These are phyloP conservation scores for Lepus oiostolus DNA, from an alignment of 2,797 vertebrate genomes.

Conservation along the genomic window DNA sequence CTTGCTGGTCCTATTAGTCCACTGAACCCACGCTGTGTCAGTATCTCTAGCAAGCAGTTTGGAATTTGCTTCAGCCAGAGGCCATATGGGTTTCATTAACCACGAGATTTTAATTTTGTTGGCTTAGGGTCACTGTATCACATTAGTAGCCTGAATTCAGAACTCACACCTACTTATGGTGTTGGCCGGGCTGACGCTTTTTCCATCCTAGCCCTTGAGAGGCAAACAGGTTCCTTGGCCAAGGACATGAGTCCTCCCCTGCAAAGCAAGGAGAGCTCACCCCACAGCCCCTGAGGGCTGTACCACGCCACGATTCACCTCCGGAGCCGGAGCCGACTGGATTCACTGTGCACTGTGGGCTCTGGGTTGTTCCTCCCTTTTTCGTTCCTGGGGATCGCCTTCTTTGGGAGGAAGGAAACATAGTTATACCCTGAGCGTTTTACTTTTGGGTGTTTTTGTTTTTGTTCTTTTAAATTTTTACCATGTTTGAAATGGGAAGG, in stretches of 20 bases:
- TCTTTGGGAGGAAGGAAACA: neutral
- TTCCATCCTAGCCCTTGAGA: neutral
- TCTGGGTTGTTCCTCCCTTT: neutral
- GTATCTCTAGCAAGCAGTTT: neutral
- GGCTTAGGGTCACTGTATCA: neutral
- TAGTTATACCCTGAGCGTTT: neutral
- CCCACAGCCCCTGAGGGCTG: neutral
- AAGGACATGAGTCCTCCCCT: neutral
- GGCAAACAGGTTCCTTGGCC: neutral
- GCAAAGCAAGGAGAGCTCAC: too few relatives aligned
- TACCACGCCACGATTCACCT: neutral
- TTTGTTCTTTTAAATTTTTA: neutral
- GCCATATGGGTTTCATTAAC: neutral
- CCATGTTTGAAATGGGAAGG: neutral
- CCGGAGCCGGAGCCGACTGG: neutral
- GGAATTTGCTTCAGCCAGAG: neutral
- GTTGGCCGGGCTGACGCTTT: neutral
- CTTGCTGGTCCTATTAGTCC: neutral
- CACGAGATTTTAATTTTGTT: constrained; percentile 6
- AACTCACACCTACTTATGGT: constrained; percentile 50
- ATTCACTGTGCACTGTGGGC: neutral
- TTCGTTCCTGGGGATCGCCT: neutral
- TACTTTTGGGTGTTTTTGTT: neutral
- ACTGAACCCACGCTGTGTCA: neutral
- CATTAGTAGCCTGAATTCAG: constrained; percentile 54